phyloP scores from a whole-genome alignment of 2,797 vertebrate genomes.

The Anniella stebbinsi region DNA sequence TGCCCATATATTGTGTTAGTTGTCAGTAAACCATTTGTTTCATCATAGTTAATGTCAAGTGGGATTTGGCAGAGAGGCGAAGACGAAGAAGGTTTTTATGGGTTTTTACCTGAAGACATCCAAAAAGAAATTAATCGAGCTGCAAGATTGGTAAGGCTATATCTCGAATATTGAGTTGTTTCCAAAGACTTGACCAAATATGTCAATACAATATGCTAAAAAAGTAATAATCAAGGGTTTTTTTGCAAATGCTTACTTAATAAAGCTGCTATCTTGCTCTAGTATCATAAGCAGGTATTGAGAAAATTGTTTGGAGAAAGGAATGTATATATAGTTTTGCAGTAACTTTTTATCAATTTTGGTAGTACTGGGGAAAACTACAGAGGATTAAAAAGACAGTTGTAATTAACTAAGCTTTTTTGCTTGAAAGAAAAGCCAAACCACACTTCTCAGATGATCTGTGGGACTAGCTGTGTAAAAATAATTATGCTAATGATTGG shows the following conservation, averaged over 20 bases:
- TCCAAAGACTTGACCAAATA: not conserved
- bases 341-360: not conserved
- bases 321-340: not conserved
- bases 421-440: not conserved
- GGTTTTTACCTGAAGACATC: constrained; percentile 93
- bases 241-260: not conserved
- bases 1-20: not conserved
- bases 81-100: constrained; percentile 90
- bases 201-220: not conserved
- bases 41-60: constrained; percentile 90
- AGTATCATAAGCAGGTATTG: not conserved
- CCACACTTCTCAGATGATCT: not conserved
- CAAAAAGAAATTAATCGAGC: constrained; percentile 88
- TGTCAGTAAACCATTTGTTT: not conserved
- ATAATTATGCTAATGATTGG: not conserved
- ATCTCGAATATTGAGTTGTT: not conserved
- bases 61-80: constrained; percentile 94
- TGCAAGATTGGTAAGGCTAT: constrained; percentile 86
- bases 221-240: not conserved
- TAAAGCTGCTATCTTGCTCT: not conserved
- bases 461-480: not conserved
- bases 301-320: not conserved
- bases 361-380: not conserved
- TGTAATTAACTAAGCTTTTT: not conserved
- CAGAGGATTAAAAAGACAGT: not conserved